Evolutionary conservation across 2,797 vertebrate genomes (phyloP).

Genomic region (Sciaenops ocellatus): DNA sequence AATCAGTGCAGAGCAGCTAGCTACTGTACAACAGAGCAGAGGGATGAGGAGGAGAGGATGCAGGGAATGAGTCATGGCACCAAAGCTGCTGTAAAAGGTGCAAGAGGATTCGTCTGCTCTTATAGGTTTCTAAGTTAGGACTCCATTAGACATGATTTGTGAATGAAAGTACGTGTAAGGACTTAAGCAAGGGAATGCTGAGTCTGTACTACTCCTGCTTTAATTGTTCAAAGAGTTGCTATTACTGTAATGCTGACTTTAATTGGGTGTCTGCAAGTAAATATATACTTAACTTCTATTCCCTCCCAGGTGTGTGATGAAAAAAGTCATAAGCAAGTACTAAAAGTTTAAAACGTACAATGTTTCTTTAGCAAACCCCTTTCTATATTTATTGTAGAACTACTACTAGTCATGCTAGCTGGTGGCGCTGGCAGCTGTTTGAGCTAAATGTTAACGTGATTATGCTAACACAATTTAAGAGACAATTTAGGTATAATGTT

Average conservation of each 20-base stretch:
- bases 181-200: neutral
- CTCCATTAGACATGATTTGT: neutral
- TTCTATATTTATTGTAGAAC: neutral
- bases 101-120: neutral
- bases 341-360: neutral
- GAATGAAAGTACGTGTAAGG: neutral
- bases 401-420: too few relatives aligned
- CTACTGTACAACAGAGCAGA: slow-evolving; percentile 40
- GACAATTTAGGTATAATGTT: neutral
- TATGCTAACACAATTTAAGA: neutral
- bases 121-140: too few relatives aligned
- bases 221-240: neutral
- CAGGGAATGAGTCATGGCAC: slow-evolving; percentile 2
- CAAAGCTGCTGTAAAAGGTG: neutral
- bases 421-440: too few relatives aligned
- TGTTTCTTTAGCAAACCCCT: neutral
- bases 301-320: neutral
- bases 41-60: slow-evolving; percentile 8
- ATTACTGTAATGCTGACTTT: neutral
- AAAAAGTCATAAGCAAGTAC: neutral
- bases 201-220: neutral
- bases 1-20: slow-evolving; percentile 68
- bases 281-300: neutral
- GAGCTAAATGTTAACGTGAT: neutral
- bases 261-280: neutral